Evolutionary conservation across 2,113 vertebrate genomes (phyloP).

Genomic region (Channa maculata): DNA sequence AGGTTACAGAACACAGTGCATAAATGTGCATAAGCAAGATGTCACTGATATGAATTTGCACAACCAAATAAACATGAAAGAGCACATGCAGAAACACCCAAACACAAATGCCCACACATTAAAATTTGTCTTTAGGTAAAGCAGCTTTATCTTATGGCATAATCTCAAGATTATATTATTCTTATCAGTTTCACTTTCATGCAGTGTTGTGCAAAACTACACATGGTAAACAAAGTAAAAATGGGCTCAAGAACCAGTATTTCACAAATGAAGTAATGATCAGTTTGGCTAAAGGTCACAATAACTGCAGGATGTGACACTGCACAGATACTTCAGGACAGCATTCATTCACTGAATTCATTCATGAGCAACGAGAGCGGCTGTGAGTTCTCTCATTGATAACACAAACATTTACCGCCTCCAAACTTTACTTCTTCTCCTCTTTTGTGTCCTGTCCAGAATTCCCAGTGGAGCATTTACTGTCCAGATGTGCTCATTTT

Average conservation of each 20-base stretch:
- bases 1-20: constrained; percentile 36
- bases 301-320: constrained; percentile 3
- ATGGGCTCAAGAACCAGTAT: neutral
- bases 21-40: constrained; percentile 53
- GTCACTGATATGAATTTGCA: constrained; percentile 31
- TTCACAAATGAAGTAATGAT: neutral
- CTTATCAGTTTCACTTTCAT: constrained; percentile 44
- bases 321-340: constrained; percentile 13
- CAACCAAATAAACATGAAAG: constrained; percentile 28
- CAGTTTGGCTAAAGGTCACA: constrained; percentile 17
- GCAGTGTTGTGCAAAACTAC: constrained; percentile 9
- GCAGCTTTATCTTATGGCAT: constrained; percentile 12
- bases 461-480: constrained; percentile 89
- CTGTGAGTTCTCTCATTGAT: constrained; percentile 88
- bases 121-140: constrained; percentile 34
- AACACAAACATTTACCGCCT: constrained; percentile 78
- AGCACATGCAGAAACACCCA: neutral
- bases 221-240: neutral
- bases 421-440: constrained; percentile 88
- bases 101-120: neutral
- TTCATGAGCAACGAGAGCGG: constrained; percentile 80
- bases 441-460: constrained; percentile 90
- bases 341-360: constrained; percentile 69
- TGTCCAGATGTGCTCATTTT: constrained; percentile 92
- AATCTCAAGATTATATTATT: constrained; percentile 8